These are phyloP conservation scores for Atethmia centrago DNA, from an alignment of 2,888 invertebrate genomes.

Conservation along the genomic window DNA sequence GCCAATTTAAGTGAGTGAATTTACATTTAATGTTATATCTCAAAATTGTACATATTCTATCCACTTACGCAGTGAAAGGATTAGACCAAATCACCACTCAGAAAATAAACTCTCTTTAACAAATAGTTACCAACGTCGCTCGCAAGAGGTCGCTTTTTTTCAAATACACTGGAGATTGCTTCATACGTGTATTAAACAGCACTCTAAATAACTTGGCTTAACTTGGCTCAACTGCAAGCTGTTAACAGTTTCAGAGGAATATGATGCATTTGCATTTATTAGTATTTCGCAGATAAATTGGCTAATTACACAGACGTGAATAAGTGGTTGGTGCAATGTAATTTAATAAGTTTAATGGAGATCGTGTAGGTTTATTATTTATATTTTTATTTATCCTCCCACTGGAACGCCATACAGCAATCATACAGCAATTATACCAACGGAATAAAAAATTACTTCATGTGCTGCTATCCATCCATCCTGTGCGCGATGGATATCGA, in stretches of 20 bases:
- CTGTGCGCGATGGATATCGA: no score
- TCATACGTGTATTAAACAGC: constrained; percentile 40
- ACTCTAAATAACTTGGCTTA: constrained; percentile 38
- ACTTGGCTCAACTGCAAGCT: constrained; percentile 35
- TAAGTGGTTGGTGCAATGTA: constrained; percentile 11
- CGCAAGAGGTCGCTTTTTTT: constrained; percentile 58
- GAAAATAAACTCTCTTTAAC: constrained; percentile 75
- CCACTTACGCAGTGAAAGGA: constrained; percentile 15
- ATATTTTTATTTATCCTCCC: no score
- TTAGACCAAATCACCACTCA: constrained; percentile 39
- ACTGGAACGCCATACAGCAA: no score
- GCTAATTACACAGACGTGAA: constrained; percentile 3
- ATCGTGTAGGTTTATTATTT: not conserved
- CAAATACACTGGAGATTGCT: constrained; percentile 59
- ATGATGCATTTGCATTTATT: constrained; percentile 37
- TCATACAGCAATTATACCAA: no score
- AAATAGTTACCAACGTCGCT: constrained; percentile 73
- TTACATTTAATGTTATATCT: not conserved
- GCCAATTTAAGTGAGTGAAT: not conserved
- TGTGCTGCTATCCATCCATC: no score
- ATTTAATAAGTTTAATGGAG: not conserved
- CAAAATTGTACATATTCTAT: constrained; percentile 1
- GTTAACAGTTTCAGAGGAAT: constrained; percentile 39
- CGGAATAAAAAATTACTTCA: no score
- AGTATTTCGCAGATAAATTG: constrained; percentile 25